Evolutionary conservation across 2,888 invertebrate genomes (phyloP), one percentile per base, ranked within the genome.

Genomic region (Ischnus inquisitorius): DNA sequence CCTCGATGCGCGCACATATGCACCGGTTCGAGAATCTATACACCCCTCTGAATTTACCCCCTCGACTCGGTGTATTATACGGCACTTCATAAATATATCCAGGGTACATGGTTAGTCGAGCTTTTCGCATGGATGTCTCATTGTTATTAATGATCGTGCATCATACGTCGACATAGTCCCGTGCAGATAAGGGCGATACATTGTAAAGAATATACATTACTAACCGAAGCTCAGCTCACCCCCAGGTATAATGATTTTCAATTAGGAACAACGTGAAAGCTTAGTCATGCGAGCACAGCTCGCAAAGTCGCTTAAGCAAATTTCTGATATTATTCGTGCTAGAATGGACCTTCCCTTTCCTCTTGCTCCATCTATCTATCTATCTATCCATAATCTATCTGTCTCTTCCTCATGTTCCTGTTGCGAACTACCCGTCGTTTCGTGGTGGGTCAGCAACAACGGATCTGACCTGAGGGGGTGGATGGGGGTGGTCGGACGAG

Each of bases 11-110:
- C 28, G 60, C 80, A 74, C 71, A 80, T 75, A 65, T 65, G 60
- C 57, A 60, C 83, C 8, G 39, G 34, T 48, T 62, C 48, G 51
- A 43, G 60, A 74, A 8, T 22, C 54, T 22, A 22, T 22, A 68
- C 68, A 71, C 57, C 83, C 79, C 69, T 54, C 48, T 60, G 64
- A 78, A 78, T 46, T 51, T 34, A 75, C 46, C 67, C 76, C 72
- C 19, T 41, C 28, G 46, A 46, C 43, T 62, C 64, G 22, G 22
- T 48, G 22, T 62, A 46, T 41, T 74, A 51, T 48, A 64, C 51
- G 39, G 64, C 75, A 68, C 79, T 79, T 77, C 67, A 83, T 77
- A 79, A 74, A 83, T 83, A 72, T 72, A 71, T 60, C 34, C 74
- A 71, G 43, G 74, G 77, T 51, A 46, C 34, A 34, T 34, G 34